These are phyloP conservation scores for Germaria angustata DNA, from an alignment of 2,888 invertebrate genomes.

Conservation along the genomic window DNA sequence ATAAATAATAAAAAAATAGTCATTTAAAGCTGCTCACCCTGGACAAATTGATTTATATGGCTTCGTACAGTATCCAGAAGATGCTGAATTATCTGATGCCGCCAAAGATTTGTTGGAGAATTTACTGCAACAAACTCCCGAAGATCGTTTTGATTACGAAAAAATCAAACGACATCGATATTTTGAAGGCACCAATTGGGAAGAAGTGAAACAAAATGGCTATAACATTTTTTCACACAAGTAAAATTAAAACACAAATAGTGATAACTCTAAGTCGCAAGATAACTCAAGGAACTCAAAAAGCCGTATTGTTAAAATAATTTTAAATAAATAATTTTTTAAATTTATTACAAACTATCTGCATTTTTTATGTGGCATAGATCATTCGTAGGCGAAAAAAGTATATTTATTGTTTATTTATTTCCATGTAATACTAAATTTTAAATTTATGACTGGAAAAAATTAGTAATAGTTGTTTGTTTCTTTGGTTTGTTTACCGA, in stretches of 20 bases:
- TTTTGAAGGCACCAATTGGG: slow-evolving; percentile 77
- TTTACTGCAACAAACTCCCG: slow-evolving; percentile 74
- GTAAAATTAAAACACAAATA: background rate
- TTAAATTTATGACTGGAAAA: no score
- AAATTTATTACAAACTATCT: no score
- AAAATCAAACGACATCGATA: slow-evolving; percentile 76
- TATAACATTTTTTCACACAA: slow-evolving; percentile 46
- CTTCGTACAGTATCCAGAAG: slow-evolving; percentile 78
- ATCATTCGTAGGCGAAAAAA: no score
- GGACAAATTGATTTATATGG: slow-evolving; percentile 77
- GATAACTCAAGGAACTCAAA: background rate
- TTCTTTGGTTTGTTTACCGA: no score
- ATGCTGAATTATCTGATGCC: slow-evolving; percentile 73
- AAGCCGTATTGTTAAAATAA: slow-evolving; percentile 12
- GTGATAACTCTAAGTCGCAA: background rate
- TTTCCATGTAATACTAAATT: no score
- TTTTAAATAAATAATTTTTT: background rate
- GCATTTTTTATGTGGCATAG: no score
- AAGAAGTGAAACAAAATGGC: slow-evolving; percentile 71
- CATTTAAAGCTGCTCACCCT: slow-evolving; percentile 78
- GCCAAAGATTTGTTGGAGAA: slow-evolving; percentile 76
- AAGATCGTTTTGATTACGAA: slow-evolving; percentile 75
- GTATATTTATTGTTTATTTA: no score
- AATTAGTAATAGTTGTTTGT: no score
- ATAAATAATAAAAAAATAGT: slow-evolving; percentile 68